These are phyloP conservation scores for Paramormyrops hopkinsi DNA, from an alignment of 2,797 vertebrate genomes.

Conservation along the genomic window DNA sequence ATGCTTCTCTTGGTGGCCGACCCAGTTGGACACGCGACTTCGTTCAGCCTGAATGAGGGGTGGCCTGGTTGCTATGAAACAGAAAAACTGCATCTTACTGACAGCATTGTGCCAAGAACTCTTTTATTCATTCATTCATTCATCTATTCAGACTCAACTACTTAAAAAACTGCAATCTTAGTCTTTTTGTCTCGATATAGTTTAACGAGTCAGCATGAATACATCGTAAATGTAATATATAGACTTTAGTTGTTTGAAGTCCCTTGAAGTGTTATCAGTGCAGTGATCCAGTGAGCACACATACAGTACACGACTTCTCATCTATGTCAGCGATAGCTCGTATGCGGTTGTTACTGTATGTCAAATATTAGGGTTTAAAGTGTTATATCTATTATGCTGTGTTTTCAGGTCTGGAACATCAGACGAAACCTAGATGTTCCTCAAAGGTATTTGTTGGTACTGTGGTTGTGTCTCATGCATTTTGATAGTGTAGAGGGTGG, in stretches of 20 bases:
- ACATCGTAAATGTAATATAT: background rate
- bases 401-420: background rate
- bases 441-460: background rate
- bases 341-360: background rate
- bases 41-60: background rate
- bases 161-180: background rate
- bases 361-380: background rate
- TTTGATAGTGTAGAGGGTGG: background rate
- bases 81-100: constrained; percentile 3
- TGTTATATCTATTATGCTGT: background rate
- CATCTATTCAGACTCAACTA: background rate
- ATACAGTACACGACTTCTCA: background rate
- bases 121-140: background rate
- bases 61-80: background rate
- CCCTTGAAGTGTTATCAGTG: background rate
- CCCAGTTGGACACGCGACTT: background rate
- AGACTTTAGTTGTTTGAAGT: background rate
- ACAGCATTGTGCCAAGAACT: background rate
- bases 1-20: background rate
- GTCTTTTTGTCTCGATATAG: background rate
- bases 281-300: background rate
- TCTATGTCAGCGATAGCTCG: background rate
- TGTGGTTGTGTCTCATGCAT: background rate
- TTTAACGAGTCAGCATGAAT: background rate
- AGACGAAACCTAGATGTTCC: background rate